Evolutionary conservation across 1,140 invertebrate genomes (phyloP).

Genomic region (Hyles vespertilio): DNA sequence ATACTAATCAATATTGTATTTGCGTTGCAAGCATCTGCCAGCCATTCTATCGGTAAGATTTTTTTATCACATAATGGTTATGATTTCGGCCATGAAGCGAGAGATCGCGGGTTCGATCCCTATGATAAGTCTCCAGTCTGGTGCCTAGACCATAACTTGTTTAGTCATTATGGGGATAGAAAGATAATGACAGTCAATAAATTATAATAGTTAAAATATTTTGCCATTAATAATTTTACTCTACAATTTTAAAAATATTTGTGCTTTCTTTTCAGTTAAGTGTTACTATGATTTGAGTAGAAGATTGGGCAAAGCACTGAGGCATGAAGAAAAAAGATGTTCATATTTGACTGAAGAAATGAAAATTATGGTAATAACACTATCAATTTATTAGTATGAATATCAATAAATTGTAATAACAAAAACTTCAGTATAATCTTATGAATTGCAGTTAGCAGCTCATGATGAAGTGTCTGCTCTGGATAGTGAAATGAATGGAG

Average conservation of each 20-base stretch:
- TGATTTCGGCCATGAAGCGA: neutral
- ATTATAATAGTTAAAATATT: constrained; percentile 1
- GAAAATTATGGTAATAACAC: constrained; percentile 85
- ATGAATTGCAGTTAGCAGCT: constrained; percentile 67
- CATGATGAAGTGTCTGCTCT: constrained; percentile 79
- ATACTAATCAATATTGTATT: constrained; percentile 95
- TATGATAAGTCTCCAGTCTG: neutral
- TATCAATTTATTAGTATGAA: neutral
- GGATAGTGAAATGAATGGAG: constrained; percentile 73
- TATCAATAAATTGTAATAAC: no score
- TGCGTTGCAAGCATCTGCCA: constrained; percentile 91
- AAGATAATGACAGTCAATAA: neutral
- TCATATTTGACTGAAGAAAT: constrained; percentile 93
- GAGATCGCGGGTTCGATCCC: neutral
- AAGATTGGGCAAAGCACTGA: constrained; percentile 90
- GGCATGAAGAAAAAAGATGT: constrained; percentile 93
- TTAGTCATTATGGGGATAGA: neutral
- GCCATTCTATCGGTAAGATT: constrained; percentile 85
- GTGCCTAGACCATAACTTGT: neutral
- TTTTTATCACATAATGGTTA: constrained; percentile 2
- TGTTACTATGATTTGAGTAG: constrained; percentile 97
- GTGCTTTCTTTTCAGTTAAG: constrained; percentile 78
- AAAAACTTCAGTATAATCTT: neutral
- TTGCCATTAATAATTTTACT: neutral
- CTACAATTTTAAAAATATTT: no score